phyloP scores from a whole-genome alignment of 2,797 vertebrate genomes.

The Rhinella marina region DNA sequence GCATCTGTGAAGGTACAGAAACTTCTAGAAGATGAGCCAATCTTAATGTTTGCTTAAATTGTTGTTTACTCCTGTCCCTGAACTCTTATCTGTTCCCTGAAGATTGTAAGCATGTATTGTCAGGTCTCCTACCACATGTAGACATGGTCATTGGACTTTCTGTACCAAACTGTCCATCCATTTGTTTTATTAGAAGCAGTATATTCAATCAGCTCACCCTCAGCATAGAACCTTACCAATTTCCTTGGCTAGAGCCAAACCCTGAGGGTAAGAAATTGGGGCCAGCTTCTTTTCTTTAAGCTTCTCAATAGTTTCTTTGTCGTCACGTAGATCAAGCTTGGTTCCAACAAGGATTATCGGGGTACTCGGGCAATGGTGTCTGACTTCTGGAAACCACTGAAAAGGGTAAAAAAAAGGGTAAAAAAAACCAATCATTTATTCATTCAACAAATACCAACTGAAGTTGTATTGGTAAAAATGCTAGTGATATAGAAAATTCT shows the following conservation, averaged over 20 bases:
- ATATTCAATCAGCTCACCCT: background rate
- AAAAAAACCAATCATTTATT: background rate
- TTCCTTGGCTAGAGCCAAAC: conserved; percentile 81
- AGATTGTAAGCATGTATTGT: too few relatives aligned
- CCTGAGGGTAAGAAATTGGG: conserved; percentile 82
- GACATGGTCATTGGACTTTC: too few relatives aligned
- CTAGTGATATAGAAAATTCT: background rate
- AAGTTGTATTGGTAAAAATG: background rate
- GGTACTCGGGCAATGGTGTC: conserved; percentile 90
- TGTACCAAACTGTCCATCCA: background rate
- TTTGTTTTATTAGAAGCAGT: too few relatives aligned
- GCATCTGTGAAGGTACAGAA: too few relatives aligned
- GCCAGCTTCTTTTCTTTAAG: conserved; percentile 92
- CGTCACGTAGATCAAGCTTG: conserved; percentile 91
- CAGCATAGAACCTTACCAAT: conserved; percentile 70
- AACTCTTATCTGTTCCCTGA: too few relatives aligned
- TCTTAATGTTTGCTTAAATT: too few relatives aligned
- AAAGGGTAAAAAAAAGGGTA: conserved; percentile 26
- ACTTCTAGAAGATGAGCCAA: too few relatives aligned
- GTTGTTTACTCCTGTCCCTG: too few relatives aligned
- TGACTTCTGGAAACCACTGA: conserved; percentile 91
- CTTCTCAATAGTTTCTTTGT: conserved; percentile 93
- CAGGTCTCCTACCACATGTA: too few relatives aligned
- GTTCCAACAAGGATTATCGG: conserved; percentile 92
- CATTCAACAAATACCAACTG: background rate